Evolutionary conservation across 2,888 invertebrate genomes (phyloP), one percentile per base, ranked within the genome.

Genomic region (Chrysolina oricalcia): DNA sequence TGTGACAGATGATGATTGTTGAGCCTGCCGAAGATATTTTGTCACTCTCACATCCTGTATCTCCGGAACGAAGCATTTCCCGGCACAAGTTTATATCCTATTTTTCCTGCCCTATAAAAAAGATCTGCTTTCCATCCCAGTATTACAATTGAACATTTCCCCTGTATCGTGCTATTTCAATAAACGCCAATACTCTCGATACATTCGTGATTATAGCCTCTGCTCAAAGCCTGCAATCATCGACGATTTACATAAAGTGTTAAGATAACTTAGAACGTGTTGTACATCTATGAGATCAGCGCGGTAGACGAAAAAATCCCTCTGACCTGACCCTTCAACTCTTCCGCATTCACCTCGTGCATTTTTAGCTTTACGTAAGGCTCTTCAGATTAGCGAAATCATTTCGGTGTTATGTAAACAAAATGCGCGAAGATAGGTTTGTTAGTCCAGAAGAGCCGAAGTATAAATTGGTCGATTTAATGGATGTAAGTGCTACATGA

Each of bases 251-350:
- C 59, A 27, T 35, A 59, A 59, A 59, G 17, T 13, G 13, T 15
- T 27, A 6, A 35, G 13, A 27, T 21, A 3, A 53, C 19, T 53
- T 21, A 11, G 53, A 53, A 53, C 53, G 21, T 53, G 27, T 35
- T 35, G 23, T n/a, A 35, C 27, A 59, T 59, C 27, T 59, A n/a
- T 15, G n/a, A 35, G 15, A 59, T 59, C 23, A 27, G 59, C 35
- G 13, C 27, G 50, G 27, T 59, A 15, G 56, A 56, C 13, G 21
- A 56, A 56, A 0, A 35, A 23, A 27, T 27, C 27, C 59, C 59
- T 59, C 27, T 59, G 59, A 59, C 59, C 27, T 59, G 59, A 59
- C 59, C 59, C 59, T 59, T 59, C 3, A 17, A n/a, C n/a, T n/a
- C 59, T 59, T 59, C 59, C 59, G 59, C 59, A 27, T 59, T 59